Evolutionary conservation across 2,113 vertebrate species (phyloP), one percentile per base, ranked within the genome.

Genomic region (Ellobius talpinus): DNA sequence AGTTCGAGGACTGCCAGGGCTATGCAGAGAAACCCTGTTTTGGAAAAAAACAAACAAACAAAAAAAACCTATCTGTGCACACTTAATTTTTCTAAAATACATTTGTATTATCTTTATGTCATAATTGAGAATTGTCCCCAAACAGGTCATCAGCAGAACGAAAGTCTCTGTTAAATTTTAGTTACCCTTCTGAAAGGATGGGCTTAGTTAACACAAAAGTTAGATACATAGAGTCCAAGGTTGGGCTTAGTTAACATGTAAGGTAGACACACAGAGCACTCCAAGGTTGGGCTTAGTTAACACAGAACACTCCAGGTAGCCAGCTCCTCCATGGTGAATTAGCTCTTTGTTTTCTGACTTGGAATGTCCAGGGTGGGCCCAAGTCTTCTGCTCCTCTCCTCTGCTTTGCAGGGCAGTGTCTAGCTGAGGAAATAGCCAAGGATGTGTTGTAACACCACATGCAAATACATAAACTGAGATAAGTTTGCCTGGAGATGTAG

Each of bases 141-240:
- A 47, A 47, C 47, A 47, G 7, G 47, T 95, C 36, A 55, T 50
- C 16, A 61, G 10, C 36, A 86, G 77, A 95, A 93, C 10, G 63
- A 89, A 52, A 95, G 55, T 96, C 24, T 63, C 24, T n/a, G 2
- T 90, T 79, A 39, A 91, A 91, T 89, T 89, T 95, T 42, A 52
- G 17, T 81, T 88, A 70, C 77, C 89, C 52, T 78, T 31, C 31
- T 23, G 13, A 73, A 78, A 91, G 39, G 76, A 78, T 82, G 65
- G 50, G 9, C 50, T 14, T 78, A 63, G 58, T 39, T 14, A 42
- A 5, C 39, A 24, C 13, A n/a, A 13, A 50, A 77, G 76, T 14
- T 50, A 21, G 33, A 36, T 10, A 36, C 77, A 52, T 6, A 45
- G 45, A 47, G 47, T 47, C 47, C 47, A 47, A 47, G 39, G 76